Conservation (phyloP, 2,797 vertebrate genomes). For the Lagocephalus sceleratus region DNA sequence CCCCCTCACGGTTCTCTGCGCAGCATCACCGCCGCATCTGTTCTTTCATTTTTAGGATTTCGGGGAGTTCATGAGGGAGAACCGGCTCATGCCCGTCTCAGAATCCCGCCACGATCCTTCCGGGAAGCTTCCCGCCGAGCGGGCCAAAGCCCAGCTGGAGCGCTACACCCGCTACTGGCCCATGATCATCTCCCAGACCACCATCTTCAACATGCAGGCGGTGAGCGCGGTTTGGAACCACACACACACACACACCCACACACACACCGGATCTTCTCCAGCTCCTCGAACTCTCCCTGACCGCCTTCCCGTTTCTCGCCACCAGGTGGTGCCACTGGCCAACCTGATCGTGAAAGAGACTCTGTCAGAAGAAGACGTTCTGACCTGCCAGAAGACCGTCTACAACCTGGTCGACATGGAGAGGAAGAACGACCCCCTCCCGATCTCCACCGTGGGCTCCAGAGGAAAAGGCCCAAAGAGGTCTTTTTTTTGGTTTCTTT, state of each 20-base stretch:
- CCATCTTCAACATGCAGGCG: slow-evolving; percentile 99
- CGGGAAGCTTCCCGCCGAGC: slow-evolving; percentile 85
- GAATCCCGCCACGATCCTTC: slow-evolving; percentile 82
- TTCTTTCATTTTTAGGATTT: slow-evolving; percentile 83
- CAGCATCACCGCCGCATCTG: too few relatives aligned
- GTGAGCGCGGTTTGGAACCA: slow-evolving; percentile 70
- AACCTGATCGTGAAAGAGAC: slow-evolving; percentile 95
- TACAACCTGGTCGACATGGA: slow-evolving; percentile 99
- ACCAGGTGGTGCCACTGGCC: slow-evolving; percentile 94
- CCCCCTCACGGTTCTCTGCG: not conserved
- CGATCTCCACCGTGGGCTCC: slow-evolving; percentile 96
- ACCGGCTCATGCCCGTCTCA: slow-evolving; percentile 91
- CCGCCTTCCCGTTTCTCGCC: slow-evolving; percentile 8
- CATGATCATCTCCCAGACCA: slow-evolving; percentile 99
- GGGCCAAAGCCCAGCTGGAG: slow-evolving; percentile 93
- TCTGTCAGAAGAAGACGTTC: slow-evolving; percentile 92
- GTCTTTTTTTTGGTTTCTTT: slow-evolving; percentile 52
- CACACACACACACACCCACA: not conserved
- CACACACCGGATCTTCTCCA: not conserved
- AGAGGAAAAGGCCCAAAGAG: slow-evolving; percentile 98
- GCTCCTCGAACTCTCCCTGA: too few relatives aligned
- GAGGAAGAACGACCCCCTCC: slow-evolving; percentile 95
- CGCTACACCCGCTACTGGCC: slow-evolving; percentile 98
- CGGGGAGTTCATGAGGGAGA: slow-evolving; percentile 99
- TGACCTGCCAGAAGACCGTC: slow-evolving; percentile 97